These are phyloP conservation scores for Habropoda laboriosa DNA, from an alignment of 1,140 invertebrate genomes.

Conservation along the genomic window DNA sequence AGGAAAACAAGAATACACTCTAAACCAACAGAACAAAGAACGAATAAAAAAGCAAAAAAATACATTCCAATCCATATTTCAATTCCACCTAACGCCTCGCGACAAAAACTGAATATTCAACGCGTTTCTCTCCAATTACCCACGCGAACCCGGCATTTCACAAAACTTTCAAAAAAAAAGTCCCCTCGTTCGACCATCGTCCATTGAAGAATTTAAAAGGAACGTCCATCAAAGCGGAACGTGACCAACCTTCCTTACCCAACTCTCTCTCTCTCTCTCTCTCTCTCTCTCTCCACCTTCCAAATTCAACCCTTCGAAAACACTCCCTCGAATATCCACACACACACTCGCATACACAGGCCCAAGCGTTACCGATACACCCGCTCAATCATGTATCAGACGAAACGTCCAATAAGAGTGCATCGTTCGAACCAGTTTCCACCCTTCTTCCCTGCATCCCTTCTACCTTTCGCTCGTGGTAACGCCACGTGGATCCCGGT, in stretches of 20 bases:
- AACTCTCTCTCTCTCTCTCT: too few species aligned
- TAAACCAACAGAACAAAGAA: too few species aligned
- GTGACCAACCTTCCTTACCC: not conserved
- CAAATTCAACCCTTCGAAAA: too few species aligned
- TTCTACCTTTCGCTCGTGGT: conserved; percentile 45
- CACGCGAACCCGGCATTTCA: not conserved
- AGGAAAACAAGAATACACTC: not conserved
- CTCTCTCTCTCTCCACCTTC: too few species aligned
- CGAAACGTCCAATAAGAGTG: not conserved
- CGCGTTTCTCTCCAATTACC: not conserved
- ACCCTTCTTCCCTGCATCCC: not conserved
- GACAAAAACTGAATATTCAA: not conserved
- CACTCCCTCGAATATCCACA: not conserved
- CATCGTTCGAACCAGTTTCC: not conserved
- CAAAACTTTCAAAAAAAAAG: not conserved
- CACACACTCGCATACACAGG: not conserved
- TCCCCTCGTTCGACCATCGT: not conserved
- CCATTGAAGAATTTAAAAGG: not conserved
- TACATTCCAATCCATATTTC: not conserved
- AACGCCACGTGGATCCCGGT: conserved; percentile 50
- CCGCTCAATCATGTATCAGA: too few species aligned
- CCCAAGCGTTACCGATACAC: not conserved
- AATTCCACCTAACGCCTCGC: not conserved
- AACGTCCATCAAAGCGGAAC: not conserved
- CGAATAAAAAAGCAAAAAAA: not conserved